Conservation (phyloP, 2,113 vertebrate genomes). For the Cyprinodon tularosa region DNA sequence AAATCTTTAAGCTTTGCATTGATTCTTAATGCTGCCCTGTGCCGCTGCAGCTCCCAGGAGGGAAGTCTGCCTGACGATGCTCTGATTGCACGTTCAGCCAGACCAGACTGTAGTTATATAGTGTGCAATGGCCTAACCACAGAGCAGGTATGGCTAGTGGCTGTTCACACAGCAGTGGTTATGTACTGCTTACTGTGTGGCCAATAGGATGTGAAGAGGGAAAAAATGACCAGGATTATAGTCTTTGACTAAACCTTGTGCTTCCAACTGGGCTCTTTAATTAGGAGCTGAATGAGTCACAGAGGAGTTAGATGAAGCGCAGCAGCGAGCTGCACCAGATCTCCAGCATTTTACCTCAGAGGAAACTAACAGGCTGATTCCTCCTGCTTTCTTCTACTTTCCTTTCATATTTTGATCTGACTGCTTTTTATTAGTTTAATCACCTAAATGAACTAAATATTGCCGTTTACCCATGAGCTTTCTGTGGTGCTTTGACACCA, state of each 20-base stretch:
- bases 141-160: constrained; percentile 3
- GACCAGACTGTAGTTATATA: constrained; percentile 29
- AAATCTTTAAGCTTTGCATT: not conserved
- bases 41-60: no score
- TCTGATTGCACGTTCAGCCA: constrained; percentile 34
- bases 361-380: no score
- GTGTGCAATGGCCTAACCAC: constrained; percentile 16
- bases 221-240: constrained; percentile 47
- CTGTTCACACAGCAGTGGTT: not conserved
- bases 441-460: no score
- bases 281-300: constrained; percentile 52
- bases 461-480: no score
- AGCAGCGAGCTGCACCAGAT: no score
- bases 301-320: not conserved
- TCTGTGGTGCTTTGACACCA: no score
- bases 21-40: no score
- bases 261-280: constrained; percentile 51
- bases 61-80: no score
- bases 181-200: constrained; percentile 45
- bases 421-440: no score
- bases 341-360: no score
- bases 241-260: constrained; percentile 29
- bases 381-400: no score
- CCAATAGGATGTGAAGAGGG: constrained; percentile 31
- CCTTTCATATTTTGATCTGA: no score